phyloP scores from a whole-genome alignment of 2,797 vertebrate genomes.

The Tachyglossus aculeatus region DNA sequence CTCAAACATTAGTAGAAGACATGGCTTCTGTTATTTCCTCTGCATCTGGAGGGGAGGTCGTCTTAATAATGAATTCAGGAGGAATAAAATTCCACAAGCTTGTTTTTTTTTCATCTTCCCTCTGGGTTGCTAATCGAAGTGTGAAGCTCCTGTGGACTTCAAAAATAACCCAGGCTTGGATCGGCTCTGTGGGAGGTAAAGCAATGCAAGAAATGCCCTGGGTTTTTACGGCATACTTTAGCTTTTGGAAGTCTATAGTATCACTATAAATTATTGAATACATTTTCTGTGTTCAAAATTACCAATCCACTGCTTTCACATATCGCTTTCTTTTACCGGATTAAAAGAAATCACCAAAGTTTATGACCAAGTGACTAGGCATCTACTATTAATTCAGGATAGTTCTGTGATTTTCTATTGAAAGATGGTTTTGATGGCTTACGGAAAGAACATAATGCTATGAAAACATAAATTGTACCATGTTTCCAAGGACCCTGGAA shows the following conservation, averaged over 20 bases:
- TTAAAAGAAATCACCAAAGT: background rate
- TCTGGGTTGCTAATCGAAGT: background rate
- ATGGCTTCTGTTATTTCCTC: background rate
- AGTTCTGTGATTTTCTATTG: background rate
- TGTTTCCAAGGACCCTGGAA: too few relatives aligned
- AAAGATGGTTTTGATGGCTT: background rate
- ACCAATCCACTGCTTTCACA: background rate
- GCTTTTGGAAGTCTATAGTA: background rate
- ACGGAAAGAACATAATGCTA: too few relatives aligned
- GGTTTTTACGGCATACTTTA: conserved; percentile 9
- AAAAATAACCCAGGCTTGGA: background rate
- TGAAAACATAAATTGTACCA: too few relatives aligned
- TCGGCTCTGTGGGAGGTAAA: conserved; percentile 19
- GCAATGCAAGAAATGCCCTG: background rate
- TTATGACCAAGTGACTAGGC: background rate
- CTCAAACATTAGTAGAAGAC: background rate
- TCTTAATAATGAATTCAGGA: background rate
- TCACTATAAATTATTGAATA: background rate
- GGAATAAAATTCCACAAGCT: background rate
- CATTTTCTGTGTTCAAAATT: conserved; percentile 1
- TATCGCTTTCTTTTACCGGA: background rate
- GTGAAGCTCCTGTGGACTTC: background rate
- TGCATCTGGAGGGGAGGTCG: background rate
- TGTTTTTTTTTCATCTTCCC: background rate
- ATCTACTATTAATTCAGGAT: background rate